phyloP scores from a whole-genome alignment of 1,140 invertebrate genomes.

The Lerema accius region DNA sequence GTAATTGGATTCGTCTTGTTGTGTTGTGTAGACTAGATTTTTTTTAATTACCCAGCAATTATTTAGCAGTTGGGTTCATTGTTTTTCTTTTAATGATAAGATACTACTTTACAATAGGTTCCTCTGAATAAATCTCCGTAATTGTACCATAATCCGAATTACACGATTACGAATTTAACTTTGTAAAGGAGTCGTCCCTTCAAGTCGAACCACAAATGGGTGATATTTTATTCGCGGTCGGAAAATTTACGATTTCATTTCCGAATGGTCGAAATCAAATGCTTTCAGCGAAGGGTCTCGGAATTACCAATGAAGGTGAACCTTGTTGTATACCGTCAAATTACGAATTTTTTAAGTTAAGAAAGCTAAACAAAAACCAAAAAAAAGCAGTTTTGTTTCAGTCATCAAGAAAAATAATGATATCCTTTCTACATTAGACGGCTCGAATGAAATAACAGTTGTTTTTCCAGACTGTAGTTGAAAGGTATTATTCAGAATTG shows the following conservation, averaged over 20 bases:
- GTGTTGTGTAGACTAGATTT: no score
- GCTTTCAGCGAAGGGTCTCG: background rate
- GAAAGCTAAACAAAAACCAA: background rate
- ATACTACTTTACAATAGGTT: no score
- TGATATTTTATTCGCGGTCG: constrained; percentile 19
- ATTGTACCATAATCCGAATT: constrained; percentile 14
- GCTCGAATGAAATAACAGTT: no score
- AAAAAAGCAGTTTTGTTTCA: no score
- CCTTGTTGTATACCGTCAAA: background rate
- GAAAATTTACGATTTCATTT: constrained; percentile 27
- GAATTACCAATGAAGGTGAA: background rate
- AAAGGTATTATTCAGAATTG: no score
- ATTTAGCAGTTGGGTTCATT: no score
- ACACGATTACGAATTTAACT: constrained; percentile 19
- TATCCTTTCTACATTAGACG: no score
- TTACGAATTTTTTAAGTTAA: background rate
- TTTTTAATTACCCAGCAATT: no score
- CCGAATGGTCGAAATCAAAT: constrained; percentile 19
- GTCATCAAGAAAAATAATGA: no score
- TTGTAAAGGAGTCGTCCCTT: constrained; percentile 12
- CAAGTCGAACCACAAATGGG: constrained; percentile 21
- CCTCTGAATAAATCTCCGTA: constrained; percentile 1
- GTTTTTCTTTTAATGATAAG: no score
- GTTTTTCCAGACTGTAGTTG: no score
- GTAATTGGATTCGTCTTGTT: no score